Conservation (phyloP, 2,888 invertebrate genomes). For the Xestoiulus laeticollis region DNA sequence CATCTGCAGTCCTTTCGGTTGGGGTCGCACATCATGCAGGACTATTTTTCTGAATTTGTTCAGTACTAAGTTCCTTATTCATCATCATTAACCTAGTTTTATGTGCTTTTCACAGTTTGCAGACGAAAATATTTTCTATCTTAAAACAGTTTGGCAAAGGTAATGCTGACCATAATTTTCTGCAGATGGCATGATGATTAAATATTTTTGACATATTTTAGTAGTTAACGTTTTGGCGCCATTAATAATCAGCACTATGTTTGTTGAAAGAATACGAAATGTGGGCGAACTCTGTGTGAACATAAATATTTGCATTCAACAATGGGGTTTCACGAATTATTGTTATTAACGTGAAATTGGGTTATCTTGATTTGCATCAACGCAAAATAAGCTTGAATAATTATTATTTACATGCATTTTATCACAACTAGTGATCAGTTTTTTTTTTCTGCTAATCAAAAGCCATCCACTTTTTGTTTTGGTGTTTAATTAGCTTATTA, state of each 20-base stretch:
- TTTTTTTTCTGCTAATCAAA: no score
- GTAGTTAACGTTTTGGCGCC: no score
- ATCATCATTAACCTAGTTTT: slow-evolving; percentile 36
- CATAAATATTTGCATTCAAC: no score
- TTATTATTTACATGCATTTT: background rate
- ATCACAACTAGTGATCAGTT: no score
- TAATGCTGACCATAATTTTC: background rate
- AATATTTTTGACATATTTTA: no score
- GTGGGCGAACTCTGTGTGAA: no score
- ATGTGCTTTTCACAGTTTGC: background rate
- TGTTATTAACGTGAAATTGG: background rate
- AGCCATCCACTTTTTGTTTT: no score
- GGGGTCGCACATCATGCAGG: background rate
- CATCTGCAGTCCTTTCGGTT: slow-evolving; percentile 25
- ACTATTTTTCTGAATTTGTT: background rate
- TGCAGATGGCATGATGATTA: no score
- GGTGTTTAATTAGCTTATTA: no score
- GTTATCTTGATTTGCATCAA: background rate
- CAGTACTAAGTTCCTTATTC: background rate
- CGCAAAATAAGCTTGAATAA: background rate
- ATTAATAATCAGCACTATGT: no score
- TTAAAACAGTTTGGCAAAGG: background rate
- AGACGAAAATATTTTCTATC: background rate
- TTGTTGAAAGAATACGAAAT: no score
- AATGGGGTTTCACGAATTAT: no score